These are phyloP conservation scores for Apis laboriosa DNA, from an alignment of 1,140 invertebrate species.

Conservation along the genomic window DNA sequence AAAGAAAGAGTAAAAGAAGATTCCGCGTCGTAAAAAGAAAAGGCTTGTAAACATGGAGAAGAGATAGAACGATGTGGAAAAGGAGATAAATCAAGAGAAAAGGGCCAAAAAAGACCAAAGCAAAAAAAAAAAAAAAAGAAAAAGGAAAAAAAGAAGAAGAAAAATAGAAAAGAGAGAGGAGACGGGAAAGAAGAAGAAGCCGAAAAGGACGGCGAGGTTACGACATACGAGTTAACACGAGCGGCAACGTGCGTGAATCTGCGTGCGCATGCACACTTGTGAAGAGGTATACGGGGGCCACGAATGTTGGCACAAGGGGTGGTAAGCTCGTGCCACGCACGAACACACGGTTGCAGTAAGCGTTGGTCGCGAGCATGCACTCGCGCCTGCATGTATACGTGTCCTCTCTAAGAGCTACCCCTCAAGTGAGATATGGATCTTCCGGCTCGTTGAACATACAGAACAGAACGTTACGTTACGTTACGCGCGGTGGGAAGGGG, in stretches of 20 bases:
- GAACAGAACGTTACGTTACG: conserved; percentile 71
- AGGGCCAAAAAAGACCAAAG: too few relatives aligned
- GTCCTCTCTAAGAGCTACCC: conserved; percentile 67
- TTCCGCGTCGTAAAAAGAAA: conserved; percentile 32
- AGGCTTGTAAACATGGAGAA: too few relatives aligned
- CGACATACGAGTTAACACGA: conserved; percentile 38
- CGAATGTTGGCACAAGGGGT: background rate
- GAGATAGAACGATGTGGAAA: too few relatives aligned
- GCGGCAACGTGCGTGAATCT: conserved; percentile 22
- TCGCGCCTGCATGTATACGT: conserved; percentile 36
- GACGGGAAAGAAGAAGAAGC: background rate
- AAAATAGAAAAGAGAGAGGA: conserved; percentile 3
- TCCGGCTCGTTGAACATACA: conserved; percentile 77
- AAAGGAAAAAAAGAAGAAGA: background rate
- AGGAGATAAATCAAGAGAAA: too few relatives aligned
- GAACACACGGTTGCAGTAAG: conserved; percentile 9
- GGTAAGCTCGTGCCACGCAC: conserved; percentile 41
- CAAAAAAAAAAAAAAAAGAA: too few relatives aligned
- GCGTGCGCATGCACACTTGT: conserved; percentile 6
- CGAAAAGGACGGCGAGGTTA: conserved; percentile 35
- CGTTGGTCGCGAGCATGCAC: conserved; percentile 38
- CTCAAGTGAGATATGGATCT: conserved; percentile 77
- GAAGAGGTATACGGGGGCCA: background rate
- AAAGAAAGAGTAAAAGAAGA: conserved; percentile 1
- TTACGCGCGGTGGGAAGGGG: conserved; percentile 63